These are phyloP conservation scores for Drosophila busckii DNA, from an alignment of 1,140 invertebrate species.

Conservation along the genomic window DNA sequence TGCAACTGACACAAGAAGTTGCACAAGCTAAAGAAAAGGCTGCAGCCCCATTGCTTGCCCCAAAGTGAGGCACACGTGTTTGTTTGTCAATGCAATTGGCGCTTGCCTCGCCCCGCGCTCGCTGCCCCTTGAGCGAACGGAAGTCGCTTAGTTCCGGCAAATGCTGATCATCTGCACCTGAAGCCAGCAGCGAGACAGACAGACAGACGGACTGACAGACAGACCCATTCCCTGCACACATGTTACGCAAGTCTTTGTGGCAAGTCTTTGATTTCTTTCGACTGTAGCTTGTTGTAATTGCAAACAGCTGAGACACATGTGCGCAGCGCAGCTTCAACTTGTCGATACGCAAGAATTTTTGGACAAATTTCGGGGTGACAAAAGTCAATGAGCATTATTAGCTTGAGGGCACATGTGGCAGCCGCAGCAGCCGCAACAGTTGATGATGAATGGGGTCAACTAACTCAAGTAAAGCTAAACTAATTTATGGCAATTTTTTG, in stretches of 20 bases:
- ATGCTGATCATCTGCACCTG: conserved; percentile 41
- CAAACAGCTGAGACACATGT: conserved; percentile 70
- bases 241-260: conserved; percentile 63
- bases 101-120: conserved; percentile 6
- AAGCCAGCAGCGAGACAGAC: background rate
- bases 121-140: conserved; percentile 25
- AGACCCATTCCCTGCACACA: no score
- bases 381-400: conserved; percentile 22
- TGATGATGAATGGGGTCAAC: background rate
- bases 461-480: no score
- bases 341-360: conserved; percentile 21
- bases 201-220: background rate
- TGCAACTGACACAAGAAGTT: conserved; percentile 23
- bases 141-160: conserved; percentile 67
- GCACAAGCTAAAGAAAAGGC: conserved; percentile 20
- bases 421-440: no score
- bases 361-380: background rate
- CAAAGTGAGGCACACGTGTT: conserved; percentile 62
- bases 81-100: conserved; percentile 60
- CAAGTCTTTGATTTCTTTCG: conserved; percentile 54
- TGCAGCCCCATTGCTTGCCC: conserved; percentile 58
- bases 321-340: conserved; percentile 36
- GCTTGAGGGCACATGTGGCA: background rate
- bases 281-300: conserved; percentile 47
- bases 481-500: no score